Percentiles rank a stretch among this genome's conserved stretches.
Evolutionary conservation across 1,140 invertebrate species (phyloP).

Genomic region (Eurosta solidaginis): DNA sequence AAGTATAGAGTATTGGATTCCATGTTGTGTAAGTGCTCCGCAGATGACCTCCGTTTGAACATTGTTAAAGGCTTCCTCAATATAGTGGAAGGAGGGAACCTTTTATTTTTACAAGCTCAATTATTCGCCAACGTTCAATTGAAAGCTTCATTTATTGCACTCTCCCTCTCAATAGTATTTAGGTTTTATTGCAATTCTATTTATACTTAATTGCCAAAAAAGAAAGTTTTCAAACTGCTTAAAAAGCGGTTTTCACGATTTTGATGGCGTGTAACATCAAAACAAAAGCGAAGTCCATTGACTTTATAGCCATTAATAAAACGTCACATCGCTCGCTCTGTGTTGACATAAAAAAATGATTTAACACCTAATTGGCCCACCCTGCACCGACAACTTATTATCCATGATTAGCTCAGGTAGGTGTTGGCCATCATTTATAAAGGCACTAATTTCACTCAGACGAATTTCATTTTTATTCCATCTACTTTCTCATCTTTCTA

Average conservation of each 20-base stretch:
- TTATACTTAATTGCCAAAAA: not conserved
- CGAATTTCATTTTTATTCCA: not conserved
- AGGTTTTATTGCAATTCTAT: not conserved
- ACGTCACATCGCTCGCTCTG: not conserved
- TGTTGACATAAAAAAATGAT: not conserved
- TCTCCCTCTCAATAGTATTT: not conserved
- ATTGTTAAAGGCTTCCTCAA: too few species aligned
- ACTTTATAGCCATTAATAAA: slow-evolving; percentile 2
- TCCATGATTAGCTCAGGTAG: slow-evolving; percentile 6
- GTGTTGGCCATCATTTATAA: slow-evolving; percentile 9
- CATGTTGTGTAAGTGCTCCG: too few species aligned
- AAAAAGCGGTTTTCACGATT: slow-evolving; percentile 15
- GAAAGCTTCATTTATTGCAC: not conserved
- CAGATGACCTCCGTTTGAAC: too few species aligned
- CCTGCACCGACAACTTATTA: too few species aligned
- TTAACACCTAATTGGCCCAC: slow-evolving; percentile 11
- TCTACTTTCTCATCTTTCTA: not conserved
- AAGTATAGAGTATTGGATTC: too few species aligned
- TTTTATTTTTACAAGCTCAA: too few species aligned
- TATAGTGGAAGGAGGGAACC: too few species aligned
- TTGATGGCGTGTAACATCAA: not conserved
- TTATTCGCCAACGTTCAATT: not conserved
- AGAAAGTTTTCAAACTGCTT: not conserved
- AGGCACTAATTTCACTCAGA: not conserved
- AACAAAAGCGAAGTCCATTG: not conserved